Conservation (phyloP, 1,140 invertebrate genomes). For the Venturia canescens region DNA sequence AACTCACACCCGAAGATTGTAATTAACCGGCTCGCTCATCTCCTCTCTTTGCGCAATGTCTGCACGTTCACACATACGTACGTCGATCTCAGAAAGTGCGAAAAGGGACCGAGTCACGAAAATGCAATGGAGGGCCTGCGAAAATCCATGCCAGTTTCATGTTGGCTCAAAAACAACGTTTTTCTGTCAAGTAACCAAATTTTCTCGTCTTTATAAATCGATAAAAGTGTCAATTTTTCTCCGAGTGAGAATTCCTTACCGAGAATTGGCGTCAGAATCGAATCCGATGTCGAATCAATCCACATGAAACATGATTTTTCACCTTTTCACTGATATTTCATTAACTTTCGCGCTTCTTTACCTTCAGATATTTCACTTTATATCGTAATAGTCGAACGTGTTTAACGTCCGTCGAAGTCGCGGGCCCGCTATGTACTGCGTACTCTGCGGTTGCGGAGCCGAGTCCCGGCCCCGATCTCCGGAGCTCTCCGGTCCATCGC, state of each 20-base stretch:
- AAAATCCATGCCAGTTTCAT: too few relatives aligned
- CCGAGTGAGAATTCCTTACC: not conserved
- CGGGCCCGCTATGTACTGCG: conserved; percentile 46
- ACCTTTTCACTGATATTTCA: not conserved
- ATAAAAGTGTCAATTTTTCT: not conserved
- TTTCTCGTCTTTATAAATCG: too few relatives aligned
- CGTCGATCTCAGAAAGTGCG: not conserved
- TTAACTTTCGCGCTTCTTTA: not conserved
- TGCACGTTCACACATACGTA: not conserved
- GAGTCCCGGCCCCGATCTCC: conserved; percentile 44
- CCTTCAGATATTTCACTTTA: conserved; percentile 10
- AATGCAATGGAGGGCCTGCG: too few relatives aligned
- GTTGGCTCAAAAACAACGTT: too few relatives aligned
- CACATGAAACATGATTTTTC: conserved; percentile 16
- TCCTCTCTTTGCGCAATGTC: too few relatives aligned
- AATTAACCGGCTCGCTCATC: conserved; percentile 50
- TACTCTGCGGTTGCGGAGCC: conserved; percentile 38
- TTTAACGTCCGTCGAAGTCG: conserved; percentile 44
- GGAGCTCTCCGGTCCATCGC: conserved; percentile 51
- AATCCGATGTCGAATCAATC: conserved; percentile 10
- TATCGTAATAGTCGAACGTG: conserved; percentile 38
- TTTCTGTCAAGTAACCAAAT: too few relatives aligned
- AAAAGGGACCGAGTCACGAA: too few relatives aligned
- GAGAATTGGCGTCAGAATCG: not conserved
- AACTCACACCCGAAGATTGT: conserved; percentile 49